These are phyloP conservation scores for Bagarius yarrelli DNA, from an alignment of 2,113 vertebrate genomes.

Conservation along the genomic window DNA sequence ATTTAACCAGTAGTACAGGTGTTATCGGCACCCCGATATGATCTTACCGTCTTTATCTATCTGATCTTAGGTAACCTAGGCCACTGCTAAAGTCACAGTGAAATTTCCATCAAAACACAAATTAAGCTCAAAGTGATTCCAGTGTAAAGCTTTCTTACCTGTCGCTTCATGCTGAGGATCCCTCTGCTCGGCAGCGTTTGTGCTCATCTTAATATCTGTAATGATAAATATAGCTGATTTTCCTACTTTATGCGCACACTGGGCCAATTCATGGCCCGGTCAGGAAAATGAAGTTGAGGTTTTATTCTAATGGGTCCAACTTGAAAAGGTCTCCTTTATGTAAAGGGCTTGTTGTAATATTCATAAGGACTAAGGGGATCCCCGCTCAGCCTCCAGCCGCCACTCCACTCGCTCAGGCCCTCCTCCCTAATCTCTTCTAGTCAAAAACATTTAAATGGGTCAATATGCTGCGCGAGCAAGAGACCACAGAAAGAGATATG, in stretches of 20 bases:
- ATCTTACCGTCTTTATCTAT: no score
- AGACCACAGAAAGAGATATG: slow-evolving; percentile 37
- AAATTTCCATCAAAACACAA: slow-evolving; percentile 8
- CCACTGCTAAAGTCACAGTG: no score
- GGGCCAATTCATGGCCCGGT: slow-evolving; percentile 71
- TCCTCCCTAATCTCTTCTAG: slow-evolving; percentile 52
- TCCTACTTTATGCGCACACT: slow-evolving; percentile 79
- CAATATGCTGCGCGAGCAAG: slow-evolving; percentile 30
- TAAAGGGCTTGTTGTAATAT: slow-evolving; percentile 78
- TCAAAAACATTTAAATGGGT: slow-evolving; percentile 54
- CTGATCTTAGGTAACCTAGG: no score
- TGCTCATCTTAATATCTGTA: slow-evolving; percentile 95
- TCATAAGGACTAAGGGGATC: slow-evolving; percentile 74
- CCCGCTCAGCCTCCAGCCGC: slow-evolving; percentile 43
- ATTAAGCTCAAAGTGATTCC: neutral
- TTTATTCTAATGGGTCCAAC: slow-evolving; percentile 84
- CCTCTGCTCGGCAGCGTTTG: slow-evolving; percentile 82
- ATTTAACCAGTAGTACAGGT: no score
- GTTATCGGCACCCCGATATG: no score
- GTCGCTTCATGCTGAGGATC: slow-evolving; percentile 74
- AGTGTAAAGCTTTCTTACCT: slow-evolving; percentile 73
- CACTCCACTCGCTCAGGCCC: slow-evolving; percentile 41
- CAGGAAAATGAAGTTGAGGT: slow-evolving; percentile 82
- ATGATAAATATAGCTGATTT: slow-evolving; percentile 85
- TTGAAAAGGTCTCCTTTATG: slow-evolving; percentile 77